Base-by-base conservation (phyloP, 1,140 invertebrate species). In the Tribolium castaneum region DNA sequence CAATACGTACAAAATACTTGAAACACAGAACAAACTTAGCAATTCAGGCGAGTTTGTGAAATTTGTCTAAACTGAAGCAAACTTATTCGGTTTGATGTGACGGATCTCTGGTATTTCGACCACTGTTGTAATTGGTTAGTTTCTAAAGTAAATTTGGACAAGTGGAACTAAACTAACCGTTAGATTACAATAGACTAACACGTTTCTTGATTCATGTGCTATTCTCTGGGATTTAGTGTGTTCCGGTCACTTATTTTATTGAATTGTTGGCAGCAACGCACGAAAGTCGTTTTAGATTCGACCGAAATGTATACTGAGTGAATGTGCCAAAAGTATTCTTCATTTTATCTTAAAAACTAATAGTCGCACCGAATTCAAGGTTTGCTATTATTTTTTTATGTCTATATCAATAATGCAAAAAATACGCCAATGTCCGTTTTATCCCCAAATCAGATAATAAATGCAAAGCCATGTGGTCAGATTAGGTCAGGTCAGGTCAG, bases 131-230 rank as follows among this genome's bases (percentile, higher is more conserved):
- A 56, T 56, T 25, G 22, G 54, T 25, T 22, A 30, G 19, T 59
- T 59, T 59, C 54, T 25, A 22, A 59, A 59, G 16, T 45, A 45
- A 45, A 45, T 59, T 59, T 59, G 19, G 19, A 59, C 54, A 59
- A 59, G 16, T 22, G 19, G 10, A n/a, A 22, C 54, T n/a, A 30
- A 19, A 14, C 54, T 59, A n/a, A 22, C 54, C 19, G 54, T 22
- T n/a, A 19, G 19, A 22, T 30, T 25, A 14, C 54, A 59, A 14
- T 59, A 59, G 19, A 59, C 54, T 59, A 14, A 59, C 22, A 59
- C 25, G 13, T 59, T 14, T 14, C 12, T 6, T 35, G 56, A 30
- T 14, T 35, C 56, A 62, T 62, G 9, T 12, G 6, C 10, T 62
- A 62, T 62, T 39, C 34, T 5, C 39, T 45, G 39, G 39, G 7